These are phyloP conservation scores for Nomia melanderi DNA, from an alignment of 1,140 invertebrate species.

Conservation along the genomic window DNA sequence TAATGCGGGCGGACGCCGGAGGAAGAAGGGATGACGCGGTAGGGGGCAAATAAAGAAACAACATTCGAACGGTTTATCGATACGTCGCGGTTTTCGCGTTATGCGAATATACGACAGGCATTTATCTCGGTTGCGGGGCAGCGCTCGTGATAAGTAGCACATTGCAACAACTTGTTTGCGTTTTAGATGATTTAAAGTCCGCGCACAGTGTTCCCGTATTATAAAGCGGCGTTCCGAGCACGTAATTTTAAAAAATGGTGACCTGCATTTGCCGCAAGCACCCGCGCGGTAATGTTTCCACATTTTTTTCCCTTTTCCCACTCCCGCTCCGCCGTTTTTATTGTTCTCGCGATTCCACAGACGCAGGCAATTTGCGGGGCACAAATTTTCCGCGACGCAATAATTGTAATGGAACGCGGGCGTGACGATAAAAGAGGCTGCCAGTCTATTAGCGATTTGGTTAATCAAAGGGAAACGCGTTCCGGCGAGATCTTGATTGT, in stretches of 20 bases:
- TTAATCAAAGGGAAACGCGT: neutral
- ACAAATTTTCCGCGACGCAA: neutral
- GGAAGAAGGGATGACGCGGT: too few species aligned
- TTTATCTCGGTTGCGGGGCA: neutral
- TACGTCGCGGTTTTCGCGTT: neutral
- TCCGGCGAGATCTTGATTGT: neutral
- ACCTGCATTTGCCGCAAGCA: constrained; percentile 11
- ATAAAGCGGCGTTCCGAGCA: neutral
- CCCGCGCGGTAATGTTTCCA: too few species aligned
- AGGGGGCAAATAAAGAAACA: neutral
- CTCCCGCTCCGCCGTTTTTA: too few species aligned
- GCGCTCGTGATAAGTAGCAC: neutral
- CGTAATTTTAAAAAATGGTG: constrained; percentile 21
- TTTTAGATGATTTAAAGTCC: constrained; percentile 1
- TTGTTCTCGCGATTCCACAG: neutral
- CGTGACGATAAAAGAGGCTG: neutral
- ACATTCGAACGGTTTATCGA: neutral
- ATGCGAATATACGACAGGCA: neutral
- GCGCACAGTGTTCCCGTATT: neutral
- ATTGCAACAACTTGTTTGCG: neutral
- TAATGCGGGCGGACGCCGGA: too few species aligned
- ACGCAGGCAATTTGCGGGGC: neutral
- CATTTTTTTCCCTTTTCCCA: neutral
- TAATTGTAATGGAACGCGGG: constrained; percentile 18
- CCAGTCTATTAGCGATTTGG: constrained; percentile 1